Conservation (phyloP, 1,140 invertebrate species). For the Diorhabda sublineata region DNA sequence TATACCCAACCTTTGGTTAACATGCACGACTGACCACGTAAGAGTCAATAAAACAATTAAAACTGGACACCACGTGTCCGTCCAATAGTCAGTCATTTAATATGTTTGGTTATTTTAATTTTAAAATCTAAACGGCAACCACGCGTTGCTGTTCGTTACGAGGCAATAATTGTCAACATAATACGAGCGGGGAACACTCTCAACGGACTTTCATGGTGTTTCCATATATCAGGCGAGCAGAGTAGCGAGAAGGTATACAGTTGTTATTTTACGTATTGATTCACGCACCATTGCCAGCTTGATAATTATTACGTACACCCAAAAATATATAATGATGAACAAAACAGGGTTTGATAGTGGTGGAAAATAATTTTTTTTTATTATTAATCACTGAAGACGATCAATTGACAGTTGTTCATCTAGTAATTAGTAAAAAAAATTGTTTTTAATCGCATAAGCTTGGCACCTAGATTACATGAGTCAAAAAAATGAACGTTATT, state of each 20-base stretch:
- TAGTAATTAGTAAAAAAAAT: too few species aligned
- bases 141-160: neutral
- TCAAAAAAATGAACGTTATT: too few species aligned
- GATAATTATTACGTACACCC: too few species aligned
- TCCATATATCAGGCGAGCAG: neutral
- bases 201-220: conserved; percentile 1
- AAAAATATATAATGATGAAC: too few species aligned
- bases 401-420: too few species aligned
- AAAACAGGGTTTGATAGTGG: too few species aligned
- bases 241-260: neutral
- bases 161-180: neutral
- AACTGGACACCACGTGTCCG: neutral
- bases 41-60: neutral
- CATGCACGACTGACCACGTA: neutral
- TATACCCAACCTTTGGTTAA: neutral
- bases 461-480: too few species aligned
- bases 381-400: too few species aligned
- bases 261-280: too few species aligned
- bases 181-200: neutral
- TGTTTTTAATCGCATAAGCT: too few species aligned
- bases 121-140: neutral
- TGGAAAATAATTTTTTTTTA: too few species aligned
- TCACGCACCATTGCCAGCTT: too few species aligned
- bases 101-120: neutral
- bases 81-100: neutral